Evolutionary conservation across 2,797 vertebrate species (phyloP).

Genomic region (Sternotherus odoratus): DNA sequence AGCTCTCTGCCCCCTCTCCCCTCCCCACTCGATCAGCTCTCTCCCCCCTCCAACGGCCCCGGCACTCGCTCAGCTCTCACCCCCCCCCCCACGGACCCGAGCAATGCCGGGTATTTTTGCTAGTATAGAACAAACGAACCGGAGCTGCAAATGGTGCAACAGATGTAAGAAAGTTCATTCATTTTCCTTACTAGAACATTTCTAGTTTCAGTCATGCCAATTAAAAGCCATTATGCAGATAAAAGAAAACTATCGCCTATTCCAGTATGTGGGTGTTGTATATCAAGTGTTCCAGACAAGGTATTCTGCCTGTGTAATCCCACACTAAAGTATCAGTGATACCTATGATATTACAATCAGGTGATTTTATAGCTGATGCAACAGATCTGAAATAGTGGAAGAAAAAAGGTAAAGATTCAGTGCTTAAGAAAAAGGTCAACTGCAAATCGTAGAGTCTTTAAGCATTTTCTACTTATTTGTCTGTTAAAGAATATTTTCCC

Average conservation of each 20-base stretch:
- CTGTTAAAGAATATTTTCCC: not conserved
- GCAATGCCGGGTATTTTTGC: too few relatives aligned
- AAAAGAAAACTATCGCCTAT: not conserved
- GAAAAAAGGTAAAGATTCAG: not conserved
- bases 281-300: not conserved
- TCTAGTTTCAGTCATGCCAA: not conserved
- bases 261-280: not conserved
- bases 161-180: not conserved
- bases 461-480: not conserved
- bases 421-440: not conserved
- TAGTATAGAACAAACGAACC: not conserved
- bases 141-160: slow-evolving; percentile 12
- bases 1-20: too few relatives aligned
- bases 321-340: slow-evolving; percentile 7
- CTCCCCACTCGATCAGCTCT: too few relatives aligned
- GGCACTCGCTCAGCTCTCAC: too few relatives aligned
- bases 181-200: slow-evolving; percentile 29
- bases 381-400: not conserved
- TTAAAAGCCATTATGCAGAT: not conserved
- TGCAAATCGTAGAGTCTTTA: not conserved
- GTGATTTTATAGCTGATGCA: not conserved
- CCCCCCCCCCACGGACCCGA: too few relatives aligned
- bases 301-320: not conserved
- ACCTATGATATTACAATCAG: not conserved
- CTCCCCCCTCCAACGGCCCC: too few relatives aligned